Evolutionary conservation across 2,888 invertebrate genomes (phyloP).

Genomic region (Lasioglossum calceatum): DNA sequence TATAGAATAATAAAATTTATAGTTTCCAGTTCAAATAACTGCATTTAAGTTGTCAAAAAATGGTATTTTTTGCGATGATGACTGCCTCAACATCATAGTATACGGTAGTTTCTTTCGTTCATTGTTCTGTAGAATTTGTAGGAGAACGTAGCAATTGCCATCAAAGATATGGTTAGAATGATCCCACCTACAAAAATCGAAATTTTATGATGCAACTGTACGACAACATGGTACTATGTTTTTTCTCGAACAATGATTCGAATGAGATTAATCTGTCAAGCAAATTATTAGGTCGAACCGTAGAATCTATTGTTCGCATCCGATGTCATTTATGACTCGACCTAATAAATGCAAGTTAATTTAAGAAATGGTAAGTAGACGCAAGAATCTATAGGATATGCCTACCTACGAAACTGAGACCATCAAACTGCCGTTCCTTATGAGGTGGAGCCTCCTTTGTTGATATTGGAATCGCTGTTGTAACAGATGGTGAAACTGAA

Average conservation of each 20-base stretch:
- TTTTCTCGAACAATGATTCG: background rate
- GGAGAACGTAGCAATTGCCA: conserved; percentile 92
- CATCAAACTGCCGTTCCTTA: conserved; percentile 87
- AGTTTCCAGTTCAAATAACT: conserved; percentile 66
- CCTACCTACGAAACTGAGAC: conserved; percentile 88
- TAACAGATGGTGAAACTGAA: conserved; percentile 16
- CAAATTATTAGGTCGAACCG: no score
- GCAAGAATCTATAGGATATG: background rate
- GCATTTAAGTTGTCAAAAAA: conserved; percentile 59
- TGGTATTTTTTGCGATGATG: conserved; percentile 58
- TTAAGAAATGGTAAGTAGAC: background rate
- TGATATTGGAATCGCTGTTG: conserved; percentile 56
- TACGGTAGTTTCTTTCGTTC: conserved; percentile 94
- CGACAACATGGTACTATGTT: background rate
- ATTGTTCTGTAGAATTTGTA: conserved; percentile 95
- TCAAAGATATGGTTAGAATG: conserved; percentile 91
- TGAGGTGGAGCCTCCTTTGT: conserved; percentile 75
- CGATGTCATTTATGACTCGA: no score
- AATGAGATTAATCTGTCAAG: background rate
- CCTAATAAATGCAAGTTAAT: no score
- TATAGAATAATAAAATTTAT: conserved; percentile 67
- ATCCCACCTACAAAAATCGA: conserved; percentile 89
- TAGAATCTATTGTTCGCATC: no score
- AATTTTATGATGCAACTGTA: background rate
- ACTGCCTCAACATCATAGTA: conserved; percentile 88